These are phyloP conservation scores for Pherbina coryleti DNA, from an alignment of 2,888 invertebrate genomes.

Conservation along the genomic window DNA sequence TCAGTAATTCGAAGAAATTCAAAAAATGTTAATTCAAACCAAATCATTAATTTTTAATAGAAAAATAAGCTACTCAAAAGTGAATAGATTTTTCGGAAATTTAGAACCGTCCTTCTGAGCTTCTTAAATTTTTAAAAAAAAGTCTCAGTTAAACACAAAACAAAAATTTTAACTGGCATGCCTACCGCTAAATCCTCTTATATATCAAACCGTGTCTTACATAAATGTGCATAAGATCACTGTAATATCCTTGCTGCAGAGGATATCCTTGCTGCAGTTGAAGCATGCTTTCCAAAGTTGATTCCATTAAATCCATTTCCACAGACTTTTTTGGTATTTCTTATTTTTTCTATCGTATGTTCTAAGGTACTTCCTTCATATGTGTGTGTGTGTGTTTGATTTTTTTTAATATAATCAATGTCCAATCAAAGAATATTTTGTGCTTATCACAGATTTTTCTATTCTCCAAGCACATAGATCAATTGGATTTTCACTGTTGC, in stretches of 20 bases:
- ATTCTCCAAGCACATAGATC: background rate
- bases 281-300: background rate
- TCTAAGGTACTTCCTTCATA: too few relatives aligned
- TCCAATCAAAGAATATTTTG: background rate
- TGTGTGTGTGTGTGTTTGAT: background rate
- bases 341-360: too few relatives aligned
- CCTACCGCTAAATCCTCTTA: background rate
- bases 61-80: too few relatives aligned
- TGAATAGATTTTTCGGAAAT: too few relatives aligned
- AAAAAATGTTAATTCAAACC: too few relatives aligned
- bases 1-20: too few relatives aligned
- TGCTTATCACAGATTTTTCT: background rate
- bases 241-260: background rate
- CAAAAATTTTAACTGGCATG: background rate
- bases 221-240: slow-evolving; percentile 19
- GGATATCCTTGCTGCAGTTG: background rate
- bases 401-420: background rate
- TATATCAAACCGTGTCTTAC: background rate
- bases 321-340: background rate
- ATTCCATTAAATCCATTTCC: background rate
- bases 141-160: background rate
- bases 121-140: too few relatives aligned
- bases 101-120: too few relatives aligned
- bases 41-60: too few relatives aligned
- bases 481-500: too few relatives aligned